phyloP scores from a whole-genome alignment of 2,797 vertebrate species.

The Chaenodraco wilsoni region DNA sequence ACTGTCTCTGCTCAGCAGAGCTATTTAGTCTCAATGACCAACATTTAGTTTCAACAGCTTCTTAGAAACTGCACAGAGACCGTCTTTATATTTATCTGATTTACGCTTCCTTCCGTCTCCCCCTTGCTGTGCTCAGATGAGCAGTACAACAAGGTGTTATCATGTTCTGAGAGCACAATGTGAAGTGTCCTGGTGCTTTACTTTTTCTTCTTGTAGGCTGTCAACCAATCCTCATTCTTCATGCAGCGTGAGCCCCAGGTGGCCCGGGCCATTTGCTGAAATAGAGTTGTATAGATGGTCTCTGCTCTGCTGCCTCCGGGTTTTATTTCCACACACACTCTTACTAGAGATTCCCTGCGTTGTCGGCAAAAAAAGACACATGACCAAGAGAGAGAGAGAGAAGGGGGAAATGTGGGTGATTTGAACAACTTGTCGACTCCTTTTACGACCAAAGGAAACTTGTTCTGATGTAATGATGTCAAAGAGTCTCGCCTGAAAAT shows the following conservation, averaged over 20 bases:
- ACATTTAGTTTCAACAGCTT: constrained; percentile 14
- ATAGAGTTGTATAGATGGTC: constrained; percentile 68
- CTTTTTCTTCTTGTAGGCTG: constrained; percentile 46
- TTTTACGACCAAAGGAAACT: constrained; percentile 14
- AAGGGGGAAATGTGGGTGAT: constrained; percentile 11
- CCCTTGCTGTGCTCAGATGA: constrained; percentile 33
- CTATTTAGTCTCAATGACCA: constrained; percentile 7
- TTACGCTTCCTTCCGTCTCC: constrained; percentile 9
- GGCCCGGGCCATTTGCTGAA: constrained; percentile 59
- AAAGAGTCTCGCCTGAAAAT: neutral
- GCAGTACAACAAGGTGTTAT: constrained; percentile 54
- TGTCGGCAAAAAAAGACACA: constrained; percentile 7
- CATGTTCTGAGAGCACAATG: constrained; percentile 37
- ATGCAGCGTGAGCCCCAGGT: constrained; percentile 63
- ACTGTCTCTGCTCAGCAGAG: neutral
- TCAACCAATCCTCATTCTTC: constrained; percentile 61
- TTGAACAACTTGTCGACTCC: constrained; percentile 27
- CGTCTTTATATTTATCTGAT: neutral
- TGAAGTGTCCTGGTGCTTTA: constrained; percentile 41
- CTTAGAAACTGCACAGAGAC: constrained; percentile 14
- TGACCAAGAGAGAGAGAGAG: constrained; percentile 2
- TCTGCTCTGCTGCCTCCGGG: constrained; percentile 33
- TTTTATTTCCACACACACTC: constrained; percentile 22
- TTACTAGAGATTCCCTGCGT: constrained; percentile 19
- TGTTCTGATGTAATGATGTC: neutral